Percentiles rank a stretch among this genome's conserved stretches.
Evolutionary conservation across 37 sponge, comb jelly and placozoan genomes (phyloP).

Genomic region (Amphimedon queenslandica): DNA sequence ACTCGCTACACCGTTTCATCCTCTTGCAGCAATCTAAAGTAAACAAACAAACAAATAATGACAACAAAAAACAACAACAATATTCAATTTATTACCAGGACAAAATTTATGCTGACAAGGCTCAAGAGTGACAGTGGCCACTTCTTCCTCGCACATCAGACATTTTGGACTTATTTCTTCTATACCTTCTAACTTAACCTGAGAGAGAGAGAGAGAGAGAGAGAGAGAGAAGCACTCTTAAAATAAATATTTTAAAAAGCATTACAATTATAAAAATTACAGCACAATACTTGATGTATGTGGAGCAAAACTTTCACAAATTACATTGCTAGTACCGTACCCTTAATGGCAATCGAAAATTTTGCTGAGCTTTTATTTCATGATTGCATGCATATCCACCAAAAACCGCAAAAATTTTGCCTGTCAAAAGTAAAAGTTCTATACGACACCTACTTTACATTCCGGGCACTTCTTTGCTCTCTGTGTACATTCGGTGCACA

Average conservation of each 20-base stretch:
- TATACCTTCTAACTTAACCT: conserved; percentile 40
- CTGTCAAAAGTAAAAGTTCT: background rate
- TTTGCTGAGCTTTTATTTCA: too few relatives aligned
- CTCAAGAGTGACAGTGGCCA: conserved; percentile 53
- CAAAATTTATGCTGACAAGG: conserved; percentile 84
- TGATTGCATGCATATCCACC: too few relatives aligned
- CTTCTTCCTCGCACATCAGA: conserved; percentile 61
- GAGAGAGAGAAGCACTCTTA: too few relatives aligned
- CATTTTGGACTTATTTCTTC: conserved; percentile 38
- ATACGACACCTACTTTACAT: conserved; percentile 55
- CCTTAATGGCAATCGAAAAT: too few relatives aligned
- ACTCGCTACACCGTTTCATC: conserved; percentile 57
- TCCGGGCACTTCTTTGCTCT: conserved; percentile 78
- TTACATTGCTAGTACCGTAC: too few relatives aligned
- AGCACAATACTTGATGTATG: too few relatives aligned
- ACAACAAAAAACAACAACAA: background rate
- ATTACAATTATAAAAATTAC: too few relatives aligned
- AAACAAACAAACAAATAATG: background rate
- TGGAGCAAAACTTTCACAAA: too few relatives aligned
- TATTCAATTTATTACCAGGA: conserved; percentile 37
- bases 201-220: background rate
- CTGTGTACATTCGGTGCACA: conserved; percentile 60
- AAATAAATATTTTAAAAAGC: too few relatives aligned
- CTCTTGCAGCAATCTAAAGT: conserved; percentile 55
- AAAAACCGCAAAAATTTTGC: too few relatives aligned